Evolutionary conservation across 2,888 invertebrate genomes (phyloP).

Genomic region (Resseliella maxima): DNA sequence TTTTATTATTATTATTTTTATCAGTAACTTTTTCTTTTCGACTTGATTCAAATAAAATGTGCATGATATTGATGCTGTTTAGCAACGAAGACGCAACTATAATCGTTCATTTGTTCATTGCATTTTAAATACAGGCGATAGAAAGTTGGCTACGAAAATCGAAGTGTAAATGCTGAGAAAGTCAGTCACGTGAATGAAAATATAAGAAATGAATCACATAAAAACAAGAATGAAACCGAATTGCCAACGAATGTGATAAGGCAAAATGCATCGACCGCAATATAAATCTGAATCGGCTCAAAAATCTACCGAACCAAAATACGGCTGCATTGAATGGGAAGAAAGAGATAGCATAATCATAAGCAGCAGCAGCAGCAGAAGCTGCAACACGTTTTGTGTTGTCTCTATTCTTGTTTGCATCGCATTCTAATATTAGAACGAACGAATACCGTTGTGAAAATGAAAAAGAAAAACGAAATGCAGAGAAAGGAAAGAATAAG

Average conservation of each 20-base stretch:
- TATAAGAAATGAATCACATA: constrained; percentile 49
- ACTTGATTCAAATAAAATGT: constrained; percentile 1
- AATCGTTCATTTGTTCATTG: not conserved
- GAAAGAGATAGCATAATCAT: not conserved
- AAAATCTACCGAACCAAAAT: constrained; percentile 9
- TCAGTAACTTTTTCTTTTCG: not conserved
- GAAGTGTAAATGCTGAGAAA: not conserved
- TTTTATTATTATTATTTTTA: constrained; percentile 37
- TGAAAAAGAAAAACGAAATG: too few relatives aligned
- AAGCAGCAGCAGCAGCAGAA: too few relatives aligned
- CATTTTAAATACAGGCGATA: not conserved
- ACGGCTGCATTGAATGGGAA: not conserved
- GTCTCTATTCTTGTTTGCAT: not conserved
- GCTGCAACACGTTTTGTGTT: too few relatives aligned
- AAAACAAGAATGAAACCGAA: not conserved
- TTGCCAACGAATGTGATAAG: constrained; percentile 20
- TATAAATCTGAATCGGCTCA: constrained; percentile 36
- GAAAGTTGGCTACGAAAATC: not conserved
- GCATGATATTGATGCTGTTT: not conserved
- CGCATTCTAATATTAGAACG: not conserved
- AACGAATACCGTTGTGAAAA: too few relatives aligned
- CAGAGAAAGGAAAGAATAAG: not conserved
- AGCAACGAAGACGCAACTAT: not conserved
- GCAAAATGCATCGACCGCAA: constrained; percentile 27
- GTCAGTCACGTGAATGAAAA: constrained; percentile 36